Evolutionary conservation across 2,113 vertebrate genomes (phyloP).

Genomic region (Oryzias woworae): DNA sequence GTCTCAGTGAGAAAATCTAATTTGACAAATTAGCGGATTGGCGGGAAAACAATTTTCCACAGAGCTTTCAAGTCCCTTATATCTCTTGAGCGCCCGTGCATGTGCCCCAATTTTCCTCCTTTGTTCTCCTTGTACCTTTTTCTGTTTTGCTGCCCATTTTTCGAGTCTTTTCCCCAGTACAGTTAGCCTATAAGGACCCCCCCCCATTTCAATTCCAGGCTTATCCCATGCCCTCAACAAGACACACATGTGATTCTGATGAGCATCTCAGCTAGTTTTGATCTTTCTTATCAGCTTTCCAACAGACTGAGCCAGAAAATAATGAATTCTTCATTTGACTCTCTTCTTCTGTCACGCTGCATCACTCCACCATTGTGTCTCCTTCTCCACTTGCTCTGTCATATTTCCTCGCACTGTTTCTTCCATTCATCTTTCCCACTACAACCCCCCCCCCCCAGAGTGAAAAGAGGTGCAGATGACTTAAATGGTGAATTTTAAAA

Average conservation of each 20-base stretch:
- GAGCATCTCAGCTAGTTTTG: constrained; percentile 48
- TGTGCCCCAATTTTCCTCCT: constrained; percentile 1
- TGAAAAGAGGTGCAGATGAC: constrained; percentile 2
- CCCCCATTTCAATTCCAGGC: constrained; percentile 11
- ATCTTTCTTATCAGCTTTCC: constrained; percentile 63
- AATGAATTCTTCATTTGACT: constrained; percentile 31
- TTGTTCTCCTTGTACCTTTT: constrained; percentile 22
- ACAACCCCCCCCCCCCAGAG: background rate
- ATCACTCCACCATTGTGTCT: constrained; percentile 17
- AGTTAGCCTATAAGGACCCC: background rate
- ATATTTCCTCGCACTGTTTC: constrained; percentile 13
- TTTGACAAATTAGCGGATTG: constrained; percentile 29
- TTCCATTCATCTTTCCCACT: constrained; percentile 5
- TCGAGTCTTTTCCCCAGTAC: background rate
- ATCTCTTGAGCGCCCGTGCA: constrained; percentile 4
- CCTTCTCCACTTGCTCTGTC: constrained; percentile 15
- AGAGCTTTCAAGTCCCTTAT: constrained; percentile 8
- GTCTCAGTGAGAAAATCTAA: constrained; percentile 35
- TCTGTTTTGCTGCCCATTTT: constrained; percentile 2
- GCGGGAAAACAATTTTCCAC: constrained; percentile 22
- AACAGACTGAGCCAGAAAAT: constrained; percentile 49
- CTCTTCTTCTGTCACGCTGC: constrained; percentile 24
- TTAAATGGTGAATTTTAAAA: constrained; percentile 3
- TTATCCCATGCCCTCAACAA: constrained; percentile 17
- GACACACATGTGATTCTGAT: constrained; percentile 27